Percentiles rank a stretch among this genome's conserved stretches.
Evolutionary conservation across 2,797 vertebrate species (phyloP).

Genomic region (Carduelis carduelis): DNA sequence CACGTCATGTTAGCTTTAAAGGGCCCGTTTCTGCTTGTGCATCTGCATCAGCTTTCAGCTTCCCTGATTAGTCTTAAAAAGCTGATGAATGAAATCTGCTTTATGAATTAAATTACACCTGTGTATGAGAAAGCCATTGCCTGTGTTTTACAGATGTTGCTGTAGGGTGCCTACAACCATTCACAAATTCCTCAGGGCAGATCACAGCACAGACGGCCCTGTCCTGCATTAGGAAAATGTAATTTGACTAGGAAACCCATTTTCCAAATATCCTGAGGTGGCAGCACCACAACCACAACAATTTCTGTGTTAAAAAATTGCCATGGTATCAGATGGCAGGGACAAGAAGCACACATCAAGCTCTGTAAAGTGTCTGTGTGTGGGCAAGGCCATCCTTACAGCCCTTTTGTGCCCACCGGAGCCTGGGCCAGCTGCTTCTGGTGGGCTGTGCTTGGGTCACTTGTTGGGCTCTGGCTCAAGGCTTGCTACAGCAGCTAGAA

Average conservation of each 20-base stretch:
- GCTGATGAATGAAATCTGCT: constrained; percentile 49
- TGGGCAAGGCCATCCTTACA: background rate
- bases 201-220: background rate
- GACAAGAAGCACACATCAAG: background rate
- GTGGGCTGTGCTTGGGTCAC: background rate
- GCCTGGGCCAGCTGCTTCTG: background rate
- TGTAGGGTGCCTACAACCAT: background rate
- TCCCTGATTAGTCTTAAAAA: constrained; percentile 48
- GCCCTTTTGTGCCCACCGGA: background rate
- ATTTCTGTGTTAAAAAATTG: background rate
- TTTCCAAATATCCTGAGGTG: background rate
- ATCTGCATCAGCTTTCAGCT: constrained; percentile 51
- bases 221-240: background rate
- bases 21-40: background rate
- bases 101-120: constrained; percentile 51
- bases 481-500: background rate
- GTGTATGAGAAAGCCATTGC: constrained; percentile 9
- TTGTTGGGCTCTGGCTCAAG: rapidly evolving
- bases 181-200: background rate
- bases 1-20: constrained; percentile 28
- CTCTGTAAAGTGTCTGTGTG: background rate
- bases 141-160: background rate
- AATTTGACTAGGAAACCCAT: background rate
- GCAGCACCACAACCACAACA: background rate
- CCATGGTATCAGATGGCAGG: background rate